Conservation (phyloP, 2,797 vertebrate species). For the Clarias laeviceps region DNA sequence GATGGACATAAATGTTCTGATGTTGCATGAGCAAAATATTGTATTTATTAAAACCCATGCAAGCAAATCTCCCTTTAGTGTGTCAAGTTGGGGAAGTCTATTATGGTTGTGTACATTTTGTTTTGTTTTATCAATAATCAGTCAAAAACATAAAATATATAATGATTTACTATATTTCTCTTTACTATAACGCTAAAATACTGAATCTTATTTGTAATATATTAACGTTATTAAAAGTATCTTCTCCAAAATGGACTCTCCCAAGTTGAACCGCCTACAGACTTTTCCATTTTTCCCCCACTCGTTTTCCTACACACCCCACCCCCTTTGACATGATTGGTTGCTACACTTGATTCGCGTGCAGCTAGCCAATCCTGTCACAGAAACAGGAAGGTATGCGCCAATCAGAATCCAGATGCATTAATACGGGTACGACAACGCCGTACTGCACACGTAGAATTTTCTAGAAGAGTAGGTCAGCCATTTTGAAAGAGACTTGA, state of each 20-base stretch:
- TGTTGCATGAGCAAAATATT: too few relatives aligned
- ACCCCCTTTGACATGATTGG: background rate
- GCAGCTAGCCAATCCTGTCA: background rate
- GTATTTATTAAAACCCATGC: too few relatives aligned
- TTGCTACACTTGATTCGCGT: background rate
- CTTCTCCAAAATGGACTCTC: background rate
- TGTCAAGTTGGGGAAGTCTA: background rate
- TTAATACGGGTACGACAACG: background rate
- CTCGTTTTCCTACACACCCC: background rate
- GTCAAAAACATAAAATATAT: background rate
- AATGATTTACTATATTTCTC: too few relatives aligned
- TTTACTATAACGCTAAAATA: background rate
- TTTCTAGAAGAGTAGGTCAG: conserved; percentile 12
- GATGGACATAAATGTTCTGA: too few relatives aligned
- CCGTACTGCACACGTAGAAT: background rate
- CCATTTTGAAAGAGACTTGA: conserved; percentile 21
- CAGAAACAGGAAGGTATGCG: fast-evolving
- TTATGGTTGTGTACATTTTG: background rate
- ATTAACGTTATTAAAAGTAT: background rate
- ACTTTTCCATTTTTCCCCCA: background rate
- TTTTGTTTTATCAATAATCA: background rate
- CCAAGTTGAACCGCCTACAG: background rate
- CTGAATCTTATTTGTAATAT: background rate
- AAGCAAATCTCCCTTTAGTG: background rate
- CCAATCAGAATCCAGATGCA: background rate